A percentile compares a stretch with the other conserved stretches of the same genome.
Evolutionary conservation across 2,888 invertebrate species (phyloP).

Genomic region (Monoplex corrugatus): DNA sequence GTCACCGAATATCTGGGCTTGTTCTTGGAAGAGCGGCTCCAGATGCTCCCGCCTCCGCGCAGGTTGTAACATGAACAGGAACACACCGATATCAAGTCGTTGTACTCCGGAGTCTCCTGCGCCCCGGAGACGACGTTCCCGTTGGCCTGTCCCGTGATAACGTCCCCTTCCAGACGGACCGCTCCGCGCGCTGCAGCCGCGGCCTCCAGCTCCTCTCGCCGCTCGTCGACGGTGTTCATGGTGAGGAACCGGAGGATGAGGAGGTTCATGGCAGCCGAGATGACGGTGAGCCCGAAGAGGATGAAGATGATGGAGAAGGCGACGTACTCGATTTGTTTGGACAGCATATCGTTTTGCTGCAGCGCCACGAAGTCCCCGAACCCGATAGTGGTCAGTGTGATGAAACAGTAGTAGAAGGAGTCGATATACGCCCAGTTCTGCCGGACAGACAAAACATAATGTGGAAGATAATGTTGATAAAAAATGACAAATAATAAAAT

Average conservation of each 20-base stretch:
- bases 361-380: slow-evolving; percentile 99
- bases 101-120: slow-evolving; percentile 83
- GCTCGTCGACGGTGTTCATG: slow-evolving; percentile 93
- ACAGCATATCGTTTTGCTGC: slow-evolving; percentile 96
- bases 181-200: slow-evolving; percentile 97
- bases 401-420: slow-evolving; percentile 98
- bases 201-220: slow-evolving; percentile 96
- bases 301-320: slow-evolving; percentile 98
- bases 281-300: slow-evolving; percentile 98
- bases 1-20: slow-evolving; percentile 62
- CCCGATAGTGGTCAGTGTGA: slow-evolving; percentile 97
- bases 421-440: slow-evolving; percentile 95
- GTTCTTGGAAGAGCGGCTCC: neutral
- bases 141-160: slow-evolving; percentile 85
- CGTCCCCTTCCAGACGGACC: slow-evolving; percentile 97
- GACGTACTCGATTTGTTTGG: slow-evolving; percentile 97
- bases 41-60: slow-evolving; percentile 55
- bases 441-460: slow-evolving; percentile 77
- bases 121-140: slow-evolving; percentile 83
- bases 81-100: slow-evolving; percentile 90
- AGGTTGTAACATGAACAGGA: slow-evolving; percentile 89
- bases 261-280: slow-evolving; percentile 98
- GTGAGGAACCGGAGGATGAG: slow-evolving; percentile 98
- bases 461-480: neutral
- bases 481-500: neutral